A percentile compares a stretch with the other conserved stretches of the same genome.
Conservation (phyloP, 2,888 invertebrate species). For the Hololepta plana region DNA sequence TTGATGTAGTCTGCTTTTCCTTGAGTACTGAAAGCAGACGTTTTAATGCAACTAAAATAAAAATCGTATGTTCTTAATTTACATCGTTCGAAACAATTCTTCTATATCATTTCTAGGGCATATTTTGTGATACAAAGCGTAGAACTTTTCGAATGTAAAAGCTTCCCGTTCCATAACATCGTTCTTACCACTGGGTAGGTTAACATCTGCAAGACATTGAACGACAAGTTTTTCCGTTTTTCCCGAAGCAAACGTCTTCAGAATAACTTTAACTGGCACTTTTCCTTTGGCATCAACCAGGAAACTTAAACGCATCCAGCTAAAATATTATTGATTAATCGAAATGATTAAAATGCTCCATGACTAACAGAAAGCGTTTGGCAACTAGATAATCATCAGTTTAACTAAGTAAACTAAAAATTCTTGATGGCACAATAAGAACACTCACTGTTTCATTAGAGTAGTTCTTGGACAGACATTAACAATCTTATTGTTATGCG, state of each 20-base stretch:
- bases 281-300: slow-evolving; percentile 85
- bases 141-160: slow-evolving; percentile 98
- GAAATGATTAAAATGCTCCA: too few relatives aligned
- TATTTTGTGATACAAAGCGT: slow-evolving; percentile 94
- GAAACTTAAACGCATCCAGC: slow-evolving; percentile 97
- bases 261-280: slow-evolving; percentile 92
- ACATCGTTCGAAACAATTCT: slow-evolving; percentile 91
- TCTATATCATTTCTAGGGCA: slow-evolving; percentile 98
- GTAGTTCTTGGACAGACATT: slow-evolving; percentile 91
- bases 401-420: background rate
- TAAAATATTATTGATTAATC: slow-evolving; percentile 29
- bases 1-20: slow-evolving; percentile 82
- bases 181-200: slow-evolving; percentile 86
- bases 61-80: slow-evolving; percentile 29
- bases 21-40: slow-evolving; percentile 48
- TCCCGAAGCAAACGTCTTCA: slow-evolving; percentile 97
- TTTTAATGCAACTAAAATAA: too few relatives aligned
- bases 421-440: slow-evolving; percentile 4
- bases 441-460: slow-evolving; percentile 95
- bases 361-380: background rate
- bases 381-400: background rate
- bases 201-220: slow-evolving; percentile 86
- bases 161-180: slow-evolving; percentile 87
- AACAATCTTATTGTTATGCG: slow-evolving; percentile 91
- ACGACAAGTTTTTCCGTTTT: slow-evolving; percentile 97